phyloP scores from a whole-genome alignment of 2,888 invertebrate genomes.

The Leucania comma region DNA sequence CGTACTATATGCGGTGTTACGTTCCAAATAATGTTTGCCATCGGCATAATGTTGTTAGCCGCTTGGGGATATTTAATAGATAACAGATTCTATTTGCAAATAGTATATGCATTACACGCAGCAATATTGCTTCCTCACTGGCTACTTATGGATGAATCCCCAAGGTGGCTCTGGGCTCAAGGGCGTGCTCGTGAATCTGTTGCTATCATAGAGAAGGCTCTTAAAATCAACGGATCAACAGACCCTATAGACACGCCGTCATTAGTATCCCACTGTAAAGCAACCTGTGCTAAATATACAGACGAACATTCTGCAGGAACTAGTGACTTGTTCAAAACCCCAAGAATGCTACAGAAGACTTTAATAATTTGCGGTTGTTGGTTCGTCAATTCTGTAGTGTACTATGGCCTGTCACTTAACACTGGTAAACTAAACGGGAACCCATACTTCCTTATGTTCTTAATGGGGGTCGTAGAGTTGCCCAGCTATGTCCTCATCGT shows the following conservation, averaged over 20 bases:
- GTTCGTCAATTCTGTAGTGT: constrained; percentile 96
- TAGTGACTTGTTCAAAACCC: constrained; percentile 94
- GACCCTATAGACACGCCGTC: constrained; percentile 92
- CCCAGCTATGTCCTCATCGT: constrained; percentile 95
- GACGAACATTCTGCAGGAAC: constrained; percentile 91
- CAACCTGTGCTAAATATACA: constrained; percentile 85
- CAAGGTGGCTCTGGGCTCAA: constrained; percentile 96
- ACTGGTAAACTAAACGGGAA: constrained; percentile 95
- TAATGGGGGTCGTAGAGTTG: constrained; percentile 95
- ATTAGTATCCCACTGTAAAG: constrained; percentile 92
- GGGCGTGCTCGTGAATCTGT: constrained; percentile 94
- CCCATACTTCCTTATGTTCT: constrained; percentile 94
- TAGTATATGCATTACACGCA: constrained; percentile 94
- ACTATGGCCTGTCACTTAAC: constrained; percentile 96
- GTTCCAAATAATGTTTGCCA: constrained; percentile 95
- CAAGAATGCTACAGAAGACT: constrained; percentile 94
- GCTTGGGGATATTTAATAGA: constrained; percentile 95
- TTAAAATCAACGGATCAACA: constrained; percentile 92
- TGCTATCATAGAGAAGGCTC: constrained; percentile 93
- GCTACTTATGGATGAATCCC: constrained; percentile 97
- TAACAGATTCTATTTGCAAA: constrained; percentile 94
- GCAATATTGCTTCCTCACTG: constrained; percentile 94
- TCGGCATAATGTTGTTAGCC: constrained; percentile 95
- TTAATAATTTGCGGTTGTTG: constrained; percentile 95
- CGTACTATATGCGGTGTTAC: constrained; percentile 95